Conservation (phyloP, 2,797 vertebrate species). For the Hypotaenidia okinawae region DNA sequence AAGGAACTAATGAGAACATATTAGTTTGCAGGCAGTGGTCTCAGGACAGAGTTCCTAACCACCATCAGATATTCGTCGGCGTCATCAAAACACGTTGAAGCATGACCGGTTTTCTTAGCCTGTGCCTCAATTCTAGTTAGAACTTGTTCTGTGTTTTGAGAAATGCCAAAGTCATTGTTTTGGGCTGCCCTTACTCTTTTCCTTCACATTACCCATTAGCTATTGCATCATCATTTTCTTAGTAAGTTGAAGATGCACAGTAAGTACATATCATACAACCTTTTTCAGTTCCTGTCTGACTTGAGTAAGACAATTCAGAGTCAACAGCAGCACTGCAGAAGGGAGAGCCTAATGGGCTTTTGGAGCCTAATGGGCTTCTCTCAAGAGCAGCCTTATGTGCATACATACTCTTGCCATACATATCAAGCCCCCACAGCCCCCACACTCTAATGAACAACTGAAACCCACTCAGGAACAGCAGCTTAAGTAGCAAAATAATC, state of each 20-base stretch:
- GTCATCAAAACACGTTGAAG: slow-evolving; percentile 3
- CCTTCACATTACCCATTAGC: background rate
- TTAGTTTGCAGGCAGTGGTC: background rate
- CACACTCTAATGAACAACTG: background rate
- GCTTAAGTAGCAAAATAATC: background rate
- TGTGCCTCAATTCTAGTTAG: slow-evolving; percentile 18
- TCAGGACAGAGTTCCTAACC: background rate
- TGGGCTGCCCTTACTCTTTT: background rate
- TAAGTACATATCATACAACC: background rate
- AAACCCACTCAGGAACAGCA: background rate
- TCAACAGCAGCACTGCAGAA: background rate
- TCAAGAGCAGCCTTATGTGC: background rate
- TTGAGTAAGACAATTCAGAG: background rate
- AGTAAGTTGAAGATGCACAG: background rate
- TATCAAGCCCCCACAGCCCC: background rate
- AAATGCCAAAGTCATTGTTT: slow-evolving; percentile 3
- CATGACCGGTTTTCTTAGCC: slow-evolving; percentile 5
- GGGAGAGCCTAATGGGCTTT: background rate
- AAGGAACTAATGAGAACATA: background rate
- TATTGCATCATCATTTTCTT: background rate
- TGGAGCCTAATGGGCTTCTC: background rate
- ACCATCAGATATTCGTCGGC: background rate
- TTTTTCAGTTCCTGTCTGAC: background rate
- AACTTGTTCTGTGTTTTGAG: slow-evolving; percentile 34
- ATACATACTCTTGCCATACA: background rate